These are phyloP conservation scores for Macropodus opercularis DNA, from an alignment of 2,797 vertebrate genomes.

Conservation along the genomic window DNA sequence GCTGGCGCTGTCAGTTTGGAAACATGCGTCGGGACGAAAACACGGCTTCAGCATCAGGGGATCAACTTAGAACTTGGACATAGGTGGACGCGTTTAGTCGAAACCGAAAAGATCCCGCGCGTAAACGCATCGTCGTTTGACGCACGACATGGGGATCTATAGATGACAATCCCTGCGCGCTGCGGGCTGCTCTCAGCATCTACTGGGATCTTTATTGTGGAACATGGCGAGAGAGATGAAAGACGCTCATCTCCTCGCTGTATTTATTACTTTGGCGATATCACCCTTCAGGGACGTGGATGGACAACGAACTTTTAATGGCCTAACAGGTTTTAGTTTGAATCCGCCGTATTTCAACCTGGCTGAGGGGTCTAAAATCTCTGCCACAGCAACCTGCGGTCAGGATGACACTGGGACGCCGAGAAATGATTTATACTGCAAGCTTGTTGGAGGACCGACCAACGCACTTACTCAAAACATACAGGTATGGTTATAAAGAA, in stretches of 20 bases:
- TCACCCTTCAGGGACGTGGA: conserved; percentile 42
- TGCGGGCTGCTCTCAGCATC: conserved; percentile 67
- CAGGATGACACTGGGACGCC: conserved; percentile 78
- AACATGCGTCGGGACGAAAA: conserved; percentile 47
- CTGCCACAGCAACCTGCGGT: conserved; percentile 92
- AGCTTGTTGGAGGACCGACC: conserved; percentile 90
- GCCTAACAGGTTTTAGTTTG: conserved; percentile 79
- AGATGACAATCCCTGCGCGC: conserved; percentile 67
- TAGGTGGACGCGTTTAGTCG: conserved; percentile 6
- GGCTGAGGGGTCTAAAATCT: conserved; percentile 81
- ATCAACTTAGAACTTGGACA: conserved; percentile 23
- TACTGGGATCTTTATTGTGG: conserved; percentile 56
- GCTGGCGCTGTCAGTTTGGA: conserved; percentile 26
- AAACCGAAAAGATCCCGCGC: conserved; percentile 32
- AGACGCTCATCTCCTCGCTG: conserved; percentile 54
- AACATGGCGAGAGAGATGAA: conserved; percentile 76
- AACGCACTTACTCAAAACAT: conserved; percentile 82
- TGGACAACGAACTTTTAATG: conserved; percentile 59
- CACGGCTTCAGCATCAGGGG: conserved; percentile 19
- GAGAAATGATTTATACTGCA: conserved; percentile 88
- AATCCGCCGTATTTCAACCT: conserved; percentile 93
- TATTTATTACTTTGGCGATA: conserved; percentile 33
- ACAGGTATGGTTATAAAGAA: conserved; percentile 81
- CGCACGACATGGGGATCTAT: conserved; percentile 62
- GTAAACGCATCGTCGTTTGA: conserved; percentile 29